Evolutionary conservation across 1,140 invertebrate species (phyloP).

Genomic region (Drosophila melanica): DNA sequence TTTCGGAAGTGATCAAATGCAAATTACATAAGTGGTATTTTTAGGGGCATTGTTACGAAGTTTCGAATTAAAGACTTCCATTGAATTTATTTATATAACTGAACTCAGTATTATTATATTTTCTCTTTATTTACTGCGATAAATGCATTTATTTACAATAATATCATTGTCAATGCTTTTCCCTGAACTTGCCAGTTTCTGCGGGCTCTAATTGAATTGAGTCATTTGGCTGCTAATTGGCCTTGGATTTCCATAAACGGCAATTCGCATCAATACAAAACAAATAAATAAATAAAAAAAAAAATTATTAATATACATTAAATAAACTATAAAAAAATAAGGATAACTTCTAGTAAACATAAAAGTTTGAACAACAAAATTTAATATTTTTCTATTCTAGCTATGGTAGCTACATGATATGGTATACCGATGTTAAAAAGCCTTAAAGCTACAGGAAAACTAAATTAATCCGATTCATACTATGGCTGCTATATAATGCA

Average conservation of each 20-base stretch:
- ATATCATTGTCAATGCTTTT: background rate
- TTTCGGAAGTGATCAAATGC: constrained; percentile 14
- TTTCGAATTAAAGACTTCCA: background rate
- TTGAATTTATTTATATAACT: background rate
- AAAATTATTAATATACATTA: background rate
- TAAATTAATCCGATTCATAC: too few species aligned
- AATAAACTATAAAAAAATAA: background rate
- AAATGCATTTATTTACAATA: constrained; percentile 1
- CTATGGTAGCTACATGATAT: too few species aligned
- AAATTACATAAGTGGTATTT: constrained; percentile 24
- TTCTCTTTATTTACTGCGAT: background rate
- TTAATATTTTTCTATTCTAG: too few species aligned
- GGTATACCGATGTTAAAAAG: too few species aligned
- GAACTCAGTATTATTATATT: background rate
- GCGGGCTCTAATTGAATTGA: constrained; percentile 24
- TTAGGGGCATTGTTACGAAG: background rate
- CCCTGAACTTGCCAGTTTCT: constrained; percentile 7
- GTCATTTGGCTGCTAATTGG: constrained; percentile 55
- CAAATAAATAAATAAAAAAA: too few species aligned
- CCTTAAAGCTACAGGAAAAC: too few species aligned
- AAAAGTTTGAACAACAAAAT: too few species aligned
- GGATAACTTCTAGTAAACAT: too few species aligned
- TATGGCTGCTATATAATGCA: too few species aligned
- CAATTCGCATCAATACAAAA: constrained; percentile 8
- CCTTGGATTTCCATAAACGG: constrained; percentile 39